These are phyloP conservation scores for Arizona elegans DNA, from an alignment of 2,113 vertebrate species.

Conservation along the genomic window DNA sequence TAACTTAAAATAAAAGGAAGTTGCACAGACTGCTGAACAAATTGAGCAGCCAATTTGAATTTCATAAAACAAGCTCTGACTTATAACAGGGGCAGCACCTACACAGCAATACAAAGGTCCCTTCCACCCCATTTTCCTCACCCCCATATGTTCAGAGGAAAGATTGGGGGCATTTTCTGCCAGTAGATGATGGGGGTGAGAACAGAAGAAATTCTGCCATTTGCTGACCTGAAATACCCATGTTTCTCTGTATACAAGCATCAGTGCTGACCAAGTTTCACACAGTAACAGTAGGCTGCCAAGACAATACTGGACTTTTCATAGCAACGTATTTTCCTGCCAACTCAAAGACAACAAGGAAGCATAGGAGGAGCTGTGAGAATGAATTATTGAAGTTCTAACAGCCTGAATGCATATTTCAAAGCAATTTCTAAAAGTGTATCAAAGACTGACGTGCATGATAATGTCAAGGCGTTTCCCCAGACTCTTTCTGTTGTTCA, in stretches of 20 bases:
- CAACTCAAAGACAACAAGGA: neutral
- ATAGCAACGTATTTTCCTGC: neutral
- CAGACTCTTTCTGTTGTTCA: neutral
- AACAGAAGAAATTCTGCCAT: neutral
- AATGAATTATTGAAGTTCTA: constrained; percentile 10
- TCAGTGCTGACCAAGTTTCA: neutral
- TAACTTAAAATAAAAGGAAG: neutral
- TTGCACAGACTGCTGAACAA: neutral
- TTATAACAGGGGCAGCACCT: neutral
- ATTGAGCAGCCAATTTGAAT: neutral
- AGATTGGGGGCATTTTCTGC: neutral
- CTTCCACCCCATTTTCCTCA: neutral
- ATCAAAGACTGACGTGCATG: neutral
- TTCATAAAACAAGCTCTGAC: neutral
- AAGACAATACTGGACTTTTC: neutral
- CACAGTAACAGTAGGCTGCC: neutral
- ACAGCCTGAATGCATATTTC: constrained; percentile 37
- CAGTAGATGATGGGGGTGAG: neutral
- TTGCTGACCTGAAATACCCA: neutral
- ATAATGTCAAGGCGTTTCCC: neutral
- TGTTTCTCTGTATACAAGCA: neutral
- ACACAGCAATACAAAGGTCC: neutral
- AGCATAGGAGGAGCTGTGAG: neutral
- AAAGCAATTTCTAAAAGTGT: neutral
- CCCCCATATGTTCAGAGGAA: neutral